Conservation (phyloP, 92 coral and sea anemone genomes). For the Micromussa lordhowensis region DNA sequence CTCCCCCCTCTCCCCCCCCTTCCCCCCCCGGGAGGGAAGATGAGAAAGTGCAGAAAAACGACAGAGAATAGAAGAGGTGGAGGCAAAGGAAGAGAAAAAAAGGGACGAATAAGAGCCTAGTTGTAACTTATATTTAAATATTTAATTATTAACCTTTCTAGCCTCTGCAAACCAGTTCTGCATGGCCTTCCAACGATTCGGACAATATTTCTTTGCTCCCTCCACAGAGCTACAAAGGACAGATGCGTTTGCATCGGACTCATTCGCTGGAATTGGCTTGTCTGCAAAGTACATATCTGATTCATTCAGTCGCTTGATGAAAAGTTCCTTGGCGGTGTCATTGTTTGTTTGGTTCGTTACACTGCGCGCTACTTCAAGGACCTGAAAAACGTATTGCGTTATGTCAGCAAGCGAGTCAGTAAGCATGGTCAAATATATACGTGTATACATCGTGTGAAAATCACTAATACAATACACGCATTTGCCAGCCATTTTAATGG, state of each 20-base stretch:
- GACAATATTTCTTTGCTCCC: conserved; percentile 77
- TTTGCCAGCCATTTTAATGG: no score
- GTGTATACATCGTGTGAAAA: no score
- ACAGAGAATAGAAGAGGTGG: no score
- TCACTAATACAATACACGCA: no score
- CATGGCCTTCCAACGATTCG: conserved; percentile 89
- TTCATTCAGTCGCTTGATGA: conserved; percentile 66
- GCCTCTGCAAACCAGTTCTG: conserved; percentile 81
- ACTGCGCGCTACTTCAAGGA: conserved; percentile 73
- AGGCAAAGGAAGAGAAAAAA: no score
- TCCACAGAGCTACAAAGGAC: conserved; percentile 59
- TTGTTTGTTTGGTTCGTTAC: conserved; percentile 56
- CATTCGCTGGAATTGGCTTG: conserved; percentile 70
- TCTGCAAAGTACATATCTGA: conserved; percentile 72
- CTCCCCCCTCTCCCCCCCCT: no score
- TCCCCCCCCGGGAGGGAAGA: no score
- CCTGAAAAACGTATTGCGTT: conserved; percentile 43
- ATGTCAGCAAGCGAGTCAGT: no score
- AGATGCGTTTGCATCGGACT: conserved; percentile 70
- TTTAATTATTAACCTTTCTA: conserved; percentile 49
- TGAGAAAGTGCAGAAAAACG: no score
- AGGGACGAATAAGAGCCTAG: background rate
- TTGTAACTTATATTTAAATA: background rate
- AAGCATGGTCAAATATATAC: no score
- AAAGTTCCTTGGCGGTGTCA: conserved; percentile 66